Evolutionary conservation across 2,888 invertebrate genomes (phyloP), one percentile per base, ranked within the genome.

Genomic region (Thelaira solivaga): DNA sequence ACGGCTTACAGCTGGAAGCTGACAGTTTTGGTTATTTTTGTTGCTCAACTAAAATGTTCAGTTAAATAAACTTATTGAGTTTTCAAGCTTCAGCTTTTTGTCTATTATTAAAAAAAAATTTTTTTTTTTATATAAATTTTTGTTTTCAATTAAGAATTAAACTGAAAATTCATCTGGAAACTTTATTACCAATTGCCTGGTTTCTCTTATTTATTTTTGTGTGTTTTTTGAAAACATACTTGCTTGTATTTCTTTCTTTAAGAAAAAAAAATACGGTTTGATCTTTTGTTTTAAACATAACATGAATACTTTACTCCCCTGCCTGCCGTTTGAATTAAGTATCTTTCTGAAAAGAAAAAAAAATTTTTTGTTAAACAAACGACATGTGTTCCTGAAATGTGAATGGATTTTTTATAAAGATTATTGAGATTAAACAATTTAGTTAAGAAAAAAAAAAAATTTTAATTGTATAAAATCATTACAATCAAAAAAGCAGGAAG

Each of bases 141-240:
- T 68, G 64, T 47, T 13, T 64, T 61, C 74, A 75, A 75, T 75
- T 75, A 68, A 75, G 53, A 61, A 45, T 39, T 29, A 53, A n/a
- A 68, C 65, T 69, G 59, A 55, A 78, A 77, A 74, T 71, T 78
- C 65, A 78, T 78, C 74, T 61, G 78, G 69, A 65, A 74, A 74
- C 69, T 71, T 74, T 69, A 71, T 39, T 71, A 61, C 22, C 53
- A 74, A 53, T 65, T 65, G 74, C 34, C 71, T 18, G 39, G 36
- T 8, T 39, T 7, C 18, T 31, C 24, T 36, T 45, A 11, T 43
- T 31, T n/a, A 20, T 45, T 11, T 22, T 34, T 71, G 51, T 71
- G 36, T 64, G 49, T 64, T 53, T 34, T 18, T 61, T 24, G n/a
- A n/a, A n/a, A n/a, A n/a, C n/a, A n/a, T 55, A 45, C 34, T 34